Conservation (phyloP, 1,140 invertebrate genomes). For the Musca domestica region DNA sequence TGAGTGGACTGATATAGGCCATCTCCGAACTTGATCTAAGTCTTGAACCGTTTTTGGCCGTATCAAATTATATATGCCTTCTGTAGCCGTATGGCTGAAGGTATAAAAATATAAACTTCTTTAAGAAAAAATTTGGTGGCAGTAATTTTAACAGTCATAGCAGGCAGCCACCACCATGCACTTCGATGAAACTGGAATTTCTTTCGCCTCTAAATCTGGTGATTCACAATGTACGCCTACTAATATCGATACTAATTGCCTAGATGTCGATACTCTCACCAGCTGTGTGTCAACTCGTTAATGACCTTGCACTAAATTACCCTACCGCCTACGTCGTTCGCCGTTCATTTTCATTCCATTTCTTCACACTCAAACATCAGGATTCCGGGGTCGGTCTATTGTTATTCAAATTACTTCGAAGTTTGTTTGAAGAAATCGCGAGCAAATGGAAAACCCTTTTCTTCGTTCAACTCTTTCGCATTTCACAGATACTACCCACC, state of each 20-base stretch:
- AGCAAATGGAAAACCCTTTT: conserved; percentile 8
- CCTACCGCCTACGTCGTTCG: background rate
- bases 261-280: background rate
- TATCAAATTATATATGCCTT: no score
- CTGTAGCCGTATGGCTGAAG: no score
- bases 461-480: conserved; percentile 7
- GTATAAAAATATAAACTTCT: background rate
- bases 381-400: background rate
- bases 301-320: conserved; percentile 14
- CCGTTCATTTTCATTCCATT: no score
- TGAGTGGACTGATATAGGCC: no score
- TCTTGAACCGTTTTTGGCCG: no score
- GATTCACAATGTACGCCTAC: conserved; percentile 17
- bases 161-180: no score
- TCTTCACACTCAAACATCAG: no score
- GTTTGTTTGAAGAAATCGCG: background rate
- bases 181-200: background rate
- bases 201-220: background rate
- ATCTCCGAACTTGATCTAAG: no score
- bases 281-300: conserved; percentile 19
- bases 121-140: background rate
- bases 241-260: conserved; percentile 18
- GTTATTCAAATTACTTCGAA: conserved; percentile 5
- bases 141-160: background rate
- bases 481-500: no score